Evolutionary conservation across 2,113 vertebrate genomes (phyloP).

Genomic region (Nannospalax galili): DNA sequence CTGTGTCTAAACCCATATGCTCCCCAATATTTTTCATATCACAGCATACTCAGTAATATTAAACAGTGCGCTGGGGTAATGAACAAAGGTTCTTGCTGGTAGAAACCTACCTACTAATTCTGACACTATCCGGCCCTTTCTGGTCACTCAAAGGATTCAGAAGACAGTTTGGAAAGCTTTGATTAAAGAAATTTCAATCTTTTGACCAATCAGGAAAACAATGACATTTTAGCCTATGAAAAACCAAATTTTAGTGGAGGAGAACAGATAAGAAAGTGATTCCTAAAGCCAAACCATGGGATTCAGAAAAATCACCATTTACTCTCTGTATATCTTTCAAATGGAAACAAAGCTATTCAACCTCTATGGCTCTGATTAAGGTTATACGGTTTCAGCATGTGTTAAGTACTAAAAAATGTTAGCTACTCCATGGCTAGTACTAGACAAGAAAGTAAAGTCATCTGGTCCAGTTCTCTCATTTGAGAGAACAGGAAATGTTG

Average conservation of each 20-base stretch:
- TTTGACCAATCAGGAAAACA: constrained; percentile 6
- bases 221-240: background rate
- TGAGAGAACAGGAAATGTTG: constrained; percentile 53
- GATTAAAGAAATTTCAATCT: constrained; percentile 4
- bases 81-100: background rate
- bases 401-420: background rate
- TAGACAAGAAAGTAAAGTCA: constrained; percentile 64
- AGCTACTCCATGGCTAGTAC: background rate
- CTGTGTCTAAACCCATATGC: background rate
- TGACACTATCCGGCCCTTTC: background rate
- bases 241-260: background rate
- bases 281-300: background rate
- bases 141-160: background rate
- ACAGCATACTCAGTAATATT: background rate
- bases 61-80: background rate
- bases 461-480: background rate
- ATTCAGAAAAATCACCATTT: background rate
- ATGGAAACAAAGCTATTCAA: background rate
- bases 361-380: background rate
- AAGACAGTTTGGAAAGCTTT: background rate
- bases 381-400: background rate
- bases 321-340: background rate
- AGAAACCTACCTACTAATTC: background rate
- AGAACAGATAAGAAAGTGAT: background rate
- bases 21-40: background rate